phyloP scores from a whole-genome alignment of 2,113 vertebrate genomes.

The Chinchilla lanigera region DNA sequence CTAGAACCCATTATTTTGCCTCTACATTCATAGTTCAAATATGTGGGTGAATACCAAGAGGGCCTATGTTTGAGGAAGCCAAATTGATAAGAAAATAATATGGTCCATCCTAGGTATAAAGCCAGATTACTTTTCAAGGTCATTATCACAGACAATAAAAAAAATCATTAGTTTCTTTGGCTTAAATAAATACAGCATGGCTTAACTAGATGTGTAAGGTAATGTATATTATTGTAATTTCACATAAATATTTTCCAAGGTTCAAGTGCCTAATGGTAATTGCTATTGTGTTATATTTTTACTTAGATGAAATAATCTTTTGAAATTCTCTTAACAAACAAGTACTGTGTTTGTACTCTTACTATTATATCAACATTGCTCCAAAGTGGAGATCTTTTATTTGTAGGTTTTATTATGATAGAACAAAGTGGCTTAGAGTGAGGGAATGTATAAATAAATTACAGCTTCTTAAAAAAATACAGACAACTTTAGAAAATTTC shows the following conservation, averaged over 20 bases:
- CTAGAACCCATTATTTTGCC: neutral
- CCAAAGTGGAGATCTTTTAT: neutral
- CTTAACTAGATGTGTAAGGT: constrained; percentile 7
- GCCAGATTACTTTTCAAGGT: constrained; percentile 6
- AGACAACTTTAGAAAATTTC: constrained; percentile 67
- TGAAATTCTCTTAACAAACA: constrained; percentile 57
- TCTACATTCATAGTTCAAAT: constrained; percentile 5
- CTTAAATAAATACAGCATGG: neutral
- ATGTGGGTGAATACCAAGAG: neutral
- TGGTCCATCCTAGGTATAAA: neutral
- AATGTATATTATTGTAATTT: neutral
- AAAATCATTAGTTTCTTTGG: neutral
- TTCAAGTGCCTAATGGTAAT: constrained; percentile 45
- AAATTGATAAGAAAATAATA: constrained; percentile 48
- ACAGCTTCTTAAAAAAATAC: constrained; percentile 73
- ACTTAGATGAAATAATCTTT: constrained; percentile 61
- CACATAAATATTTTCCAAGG: constrained; percentile 41
- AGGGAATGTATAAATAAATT: constrained; percentile 70
- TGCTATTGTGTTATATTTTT: constrained; percentile 25
- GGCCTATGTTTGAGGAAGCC: neutral
- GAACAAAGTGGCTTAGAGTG: constrained; percentile 52
- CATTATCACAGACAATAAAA: neutral
- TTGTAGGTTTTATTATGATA: constrained; percentile 62
- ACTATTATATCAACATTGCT: constrained; percentile 57
- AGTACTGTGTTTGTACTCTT: constrained; percentile 57